A percentile compares a stretch with the other conserved stretches of the same genome.
These are phyloP conservation scores for Platycheirus rosarum DNA, from an alignment of 2,888 invertebrate species.

Conservation along the genomic window DNA sequence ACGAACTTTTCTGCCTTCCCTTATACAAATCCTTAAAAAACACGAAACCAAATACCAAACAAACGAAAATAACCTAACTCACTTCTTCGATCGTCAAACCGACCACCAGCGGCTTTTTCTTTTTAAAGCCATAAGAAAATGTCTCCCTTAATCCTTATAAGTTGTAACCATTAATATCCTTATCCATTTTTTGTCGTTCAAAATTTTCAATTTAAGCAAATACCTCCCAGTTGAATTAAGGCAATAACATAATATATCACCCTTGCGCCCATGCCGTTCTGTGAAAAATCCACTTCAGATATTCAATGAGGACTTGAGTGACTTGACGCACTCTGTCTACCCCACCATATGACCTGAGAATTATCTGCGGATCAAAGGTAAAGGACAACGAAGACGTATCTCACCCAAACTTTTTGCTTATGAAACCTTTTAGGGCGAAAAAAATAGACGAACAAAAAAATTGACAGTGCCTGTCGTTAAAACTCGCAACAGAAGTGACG, in stretches of 20 bases:
- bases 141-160: conserved; percentile 14
- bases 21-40: too few species aligned
- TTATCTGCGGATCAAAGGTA: conserved; percentile 9
- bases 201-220: conserved; percentile 59
- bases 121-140: conserved; percentile 31
- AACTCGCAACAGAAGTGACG: conserved; percentile 47
- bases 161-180: conserved; percentile 5
- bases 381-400: neutral
- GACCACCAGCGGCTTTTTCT: conserved; percentile 5
- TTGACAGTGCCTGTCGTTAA: conserved; percentile 41
- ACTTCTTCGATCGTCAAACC: neutral
- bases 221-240: conserved; percentile 49
- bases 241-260: conserved; percentile 51
- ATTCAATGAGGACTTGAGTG: neutral
- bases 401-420: conserved; percentile 6
- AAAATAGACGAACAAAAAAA: conserved; percentile 8
- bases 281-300: conserved; percentile 11
- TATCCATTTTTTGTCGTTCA: neutral
- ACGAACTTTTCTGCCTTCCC: too few species aligned
- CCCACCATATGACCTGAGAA: neutral
- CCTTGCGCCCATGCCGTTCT: neutral
- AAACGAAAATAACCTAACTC: too few species aligned
- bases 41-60: too few species aligned
- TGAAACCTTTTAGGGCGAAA: conserved; percentile 4
- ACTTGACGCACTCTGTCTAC: neutral